Evolutionary conservation across 2,113 vertebrate genomes (phyloP).

Genomic region (Oreocharis arfaki): DNA sequence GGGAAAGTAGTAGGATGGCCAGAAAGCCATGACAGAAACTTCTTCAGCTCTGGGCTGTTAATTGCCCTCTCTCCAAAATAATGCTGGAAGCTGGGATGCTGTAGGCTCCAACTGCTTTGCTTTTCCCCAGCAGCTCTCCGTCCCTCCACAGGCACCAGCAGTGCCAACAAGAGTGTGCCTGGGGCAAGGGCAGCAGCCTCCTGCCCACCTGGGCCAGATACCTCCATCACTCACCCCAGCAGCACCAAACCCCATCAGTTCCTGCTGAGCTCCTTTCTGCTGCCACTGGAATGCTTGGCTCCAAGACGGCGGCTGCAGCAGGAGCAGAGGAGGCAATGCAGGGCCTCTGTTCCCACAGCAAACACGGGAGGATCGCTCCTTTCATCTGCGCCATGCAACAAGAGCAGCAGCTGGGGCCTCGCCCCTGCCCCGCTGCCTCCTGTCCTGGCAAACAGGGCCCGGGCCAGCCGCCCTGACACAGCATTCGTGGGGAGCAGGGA

Average conservation of each 20-base stretch:
- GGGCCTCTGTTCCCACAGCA: background rate
- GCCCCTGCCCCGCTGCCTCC: background rate
- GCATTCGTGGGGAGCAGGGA: background rate
- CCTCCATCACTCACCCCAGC: background rate
- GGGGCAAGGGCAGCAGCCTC: background rate
- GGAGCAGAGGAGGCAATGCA: background rate
- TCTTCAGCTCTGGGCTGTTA: background rate
- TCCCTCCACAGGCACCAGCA: background rate
- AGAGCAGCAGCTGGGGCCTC: background rate
- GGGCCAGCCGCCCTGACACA: accelerated
- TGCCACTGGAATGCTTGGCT: accelerated
- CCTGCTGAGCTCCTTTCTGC: background rate
- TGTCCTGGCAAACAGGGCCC: background rate
- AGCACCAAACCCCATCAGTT: background rate
- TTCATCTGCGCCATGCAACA: accelerated
- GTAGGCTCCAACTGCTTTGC: background rate
- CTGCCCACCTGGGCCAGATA: background rate
- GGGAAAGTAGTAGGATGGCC: background rate
- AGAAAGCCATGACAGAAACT: background rate
- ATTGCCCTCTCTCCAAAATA: background rate
- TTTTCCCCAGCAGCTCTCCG: background rate
- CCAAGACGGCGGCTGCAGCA: accelerated
- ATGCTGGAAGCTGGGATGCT: background rate
- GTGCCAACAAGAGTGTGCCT: background rate
- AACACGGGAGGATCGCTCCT: background rate